phyloP scores from a whole-genome alignment of 2,888 invertebrate genomes.

The Drosophila pseudotalamancana region DNA sequence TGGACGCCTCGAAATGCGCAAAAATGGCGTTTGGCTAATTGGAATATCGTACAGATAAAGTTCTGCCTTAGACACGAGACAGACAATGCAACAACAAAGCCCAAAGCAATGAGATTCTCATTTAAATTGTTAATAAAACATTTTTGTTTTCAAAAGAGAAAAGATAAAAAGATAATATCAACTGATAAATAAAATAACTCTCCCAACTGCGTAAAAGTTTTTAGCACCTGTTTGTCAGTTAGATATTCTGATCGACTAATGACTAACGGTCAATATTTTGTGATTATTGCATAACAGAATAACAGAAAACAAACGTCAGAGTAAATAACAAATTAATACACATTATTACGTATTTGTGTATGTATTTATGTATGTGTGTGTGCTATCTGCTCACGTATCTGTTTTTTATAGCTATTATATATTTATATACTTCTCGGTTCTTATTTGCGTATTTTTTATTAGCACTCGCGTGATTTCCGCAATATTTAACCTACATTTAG shows the following conservation, averaged over 20 bases:
- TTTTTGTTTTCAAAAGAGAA: not conserved
- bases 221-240: constrained; percentile 43
- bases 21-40: constrained; percentile 61
- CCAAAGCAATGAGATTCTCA: constrained; percentile 10
- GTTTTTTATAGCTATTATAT: constrained; percentile 53
- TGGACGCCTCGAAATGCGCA: constrained; percentile 55
- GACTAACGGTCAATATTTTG: constrained; percentile 27
- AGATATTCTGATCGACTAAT: constrained; percentile 25
- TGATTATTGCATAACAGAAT: constrained; percentile 60
- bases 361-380: not conserved
- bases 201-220: not conserved
- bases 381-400: constrained; percentile 36
- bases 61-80: constrained; percentile 30
- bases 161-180: constrained; percentile 15
- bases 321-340: constrained; percentile 44
- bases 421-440: constrained; percentile 35
- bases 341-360: constrained; percentile 13
- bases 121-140: constrained; percentile 29
- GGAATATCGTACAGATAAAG: constrained; percentile 26
- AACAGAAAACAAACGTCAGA: constrained; percentile 32
- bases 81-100: constrained; percentile 18
- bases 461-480: constrained; percentile 71
- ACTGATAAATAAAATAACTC: constrained; percentile 2
- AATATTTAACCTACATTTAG: constrained; percentile 77
- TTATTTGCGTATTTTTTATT: constrained; percentile 44